Percentiles rank a stretch among this genome's conserved stretches.
These are phyloP conservation scores for Periophthalmodon schlosseri DNA, from an alignment of 2,113 vertebrate genomes.

Conservation along the genomic window DNA sequence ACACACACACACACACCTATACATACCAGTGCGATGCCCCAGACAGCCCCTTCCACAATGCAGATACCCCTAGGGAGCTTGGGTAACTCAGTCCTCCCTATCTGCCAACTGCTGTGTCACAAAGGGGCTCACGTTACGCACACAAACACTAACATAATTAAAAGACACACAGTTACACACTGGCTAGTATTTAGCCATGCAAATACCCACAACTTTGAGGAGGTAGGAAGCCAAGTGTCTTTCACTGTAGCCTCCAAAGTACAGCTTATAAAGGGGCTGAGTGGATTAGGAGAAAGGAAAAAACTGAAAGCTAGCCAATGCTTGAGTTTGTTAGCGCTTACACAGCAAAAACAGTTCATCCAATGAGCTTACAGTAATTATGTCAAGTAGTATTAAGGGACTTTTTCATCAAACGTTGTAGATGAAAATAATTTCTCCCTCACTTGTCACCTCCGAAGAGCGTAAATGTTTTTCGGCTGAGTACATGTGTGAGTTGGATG, in stretches of 20 bases:
- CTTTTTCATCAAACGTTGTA: slow-evolving; percentile 23
- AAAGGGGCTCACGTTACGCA: slow-evolving; percentile 84
- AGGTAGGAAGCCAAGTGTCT: slow-evolving; percentile 19
- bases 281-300: slow-evolving; percentile 32
- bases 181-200: slow-evolving; percentile 13
- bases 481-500: slow-evolving; percentile 23
- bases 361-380: slow-evolving; percentile 23
- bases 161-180: slow-evolving; percentile 12
- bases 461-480: slow-evolving; percentile 56
- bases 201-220: slow-evolving; percentile 8
- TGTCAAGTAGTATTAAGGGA: slow-evolving; percentile 24
- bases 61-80: slow-evolving; percentile 77
- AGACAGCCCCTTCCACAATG: slow-evolving; percentile 74
- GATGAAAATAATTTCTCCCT: slow-evolving; percentile 46
- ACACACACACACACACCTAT: slow-evolving; percentile 34
- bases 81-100: slow-evolving; percentile 74
- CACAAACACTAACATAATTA: slow-evolving; percentile 56
- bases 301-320: slow-evolving; percentile 43
- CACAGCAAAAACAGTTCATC: slow-evolving; percentile 11
- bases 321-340: slow-evolving; percentile 2
- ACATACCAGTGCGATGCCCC: slow-evolving; percentile 55
- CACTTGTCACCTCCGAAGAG: slow-evolving; percentile 50
- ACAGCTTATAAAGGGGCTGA: slow-evolving; percentile 19
- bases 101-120: slow-evolving; percentile 93
- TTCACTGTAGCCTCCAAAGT: slow-evolving; percentile 20